Evolutionary conservation across 2,888 invertebrate genomes (phyloP), one percentile per base, ranked within the genome.

Genomic region (Drosophila kuntzei): DNA sequence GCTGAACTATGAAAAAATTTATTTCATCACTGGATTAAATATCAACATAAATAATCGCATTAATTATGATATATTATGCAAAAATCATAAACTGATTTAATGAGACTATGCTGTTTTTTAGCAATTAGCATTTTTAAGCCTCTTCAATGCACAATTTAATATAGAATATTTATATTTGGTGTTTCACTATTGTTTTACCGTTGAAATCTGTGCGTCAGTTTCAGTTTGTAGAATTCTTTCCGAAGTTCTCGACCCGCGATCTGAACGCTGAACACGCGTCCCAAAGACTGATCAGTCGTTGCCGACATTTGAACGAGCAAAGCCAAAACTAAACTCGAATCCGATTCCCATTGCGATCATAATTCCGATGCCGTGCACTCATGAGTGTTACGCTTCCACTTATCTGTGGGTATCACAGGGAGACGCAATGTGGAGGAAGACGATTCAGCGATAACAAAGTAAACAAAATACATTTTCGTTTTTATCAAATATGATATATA

Each of bases 211-310:
- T 14, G n/a, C 16, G 5, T 12, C 12, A 22, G 4, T 16, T 34
- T 16, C 3, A 25, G 22, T 53, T 34, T 43, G 0, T 39, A 8
- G n/a, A 41, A 25, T 20, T 44, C 36, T 57, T 43, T 49, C 43
- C 37, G 63, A 43, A 37, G 41, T 60, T 61, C 44, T 47, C 57
- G 62, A 34, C 2, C 55, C 61, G 60, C 87, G 82, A 76, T 83
- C 88, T 70, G 65, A 54, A 70, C 83, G 34, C 50, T 59, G 53
- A 68, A 59, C 65, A 62, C 68, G 75, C 88, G 69, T 49, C 49
- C 76, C 80, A 88, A 34, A 62, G 72, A 82, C 88, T 83, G 83
- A 88, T 85, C 78, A 46, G 37, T 36, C 46, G 22, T 3, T 36
- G 62, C 36, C 46, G 58, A 25, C 60, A 51, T 7, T 37, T 39